Evolutionary conservation across 2,888 invertebrate species (phyloP).

Genomic region (Euproctis similis): DNA sequence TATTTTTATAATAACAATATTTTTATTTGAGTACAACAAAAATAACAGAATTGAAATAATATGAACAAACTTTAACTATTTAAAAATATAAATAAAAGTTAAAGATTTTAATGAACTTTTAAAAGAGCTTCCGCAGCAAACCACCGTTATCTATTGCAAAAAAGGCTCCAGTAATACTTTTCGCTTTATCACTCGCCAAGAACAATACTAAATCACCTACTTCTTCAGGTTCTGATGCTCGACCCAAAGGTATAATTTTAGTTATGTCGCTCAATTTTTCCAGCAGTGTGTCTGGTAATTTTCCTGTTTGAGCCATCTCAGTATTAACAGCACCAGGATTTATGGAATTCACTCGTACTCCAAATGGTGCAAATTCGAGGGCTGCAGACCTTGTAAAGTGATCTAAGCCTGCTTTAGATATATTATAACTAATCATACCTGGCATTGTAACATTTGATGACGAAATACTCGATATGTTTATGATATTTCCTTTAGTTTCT

Average conservation of each 20-base stretch:
- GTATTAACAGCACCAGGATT: constrained; percentile 2
- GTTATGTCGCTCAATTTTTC: too few species aligned
- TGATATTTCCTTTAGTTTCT: constrained; percentile 32
- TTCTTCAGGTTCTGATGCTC: constrained; percentile 30
- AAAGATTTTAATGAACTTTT: too few species aligned
- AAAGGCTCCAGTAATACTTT: constrained; percentile 26
- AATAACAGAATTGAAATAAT: too few species aligned
- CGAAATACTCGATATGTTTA: constrained; percentile 33
- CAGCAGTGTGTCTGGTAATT: too few species aligned
- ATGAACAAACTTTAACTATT: constrained; percentile 8
- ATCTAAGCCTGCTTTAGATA: constrained; percentile 5
- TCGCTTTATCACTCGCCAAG: constrained; percentile 31
- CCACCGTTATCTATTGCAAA: constrained; percentile 23
- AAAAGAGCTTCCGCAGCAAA: too few species aligned
- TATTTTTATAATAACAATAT: too few species aligned
- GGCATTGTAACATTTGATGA: neutral
- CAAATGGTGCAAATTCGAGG: constrained; percentile 1
- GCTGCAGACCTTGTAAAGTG: constrained; percentile 1
- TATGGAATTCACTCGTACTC: constrained; percentile 4
- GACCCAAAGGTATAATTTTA: too few species aligned
- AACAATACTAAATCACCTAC: constrained; percentile 30
- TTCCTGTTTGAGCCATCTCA: neutral
- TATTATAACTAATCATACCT: neutral
- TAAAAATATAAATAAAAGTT: too few species aligned
- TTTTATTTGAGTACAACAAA: too few species aligned